These are phyloP conservation scores for Nyleta sp. DNA, from an alignment of 2,888 invertebrate genomes.

Conservation along the genomic window DNA sequence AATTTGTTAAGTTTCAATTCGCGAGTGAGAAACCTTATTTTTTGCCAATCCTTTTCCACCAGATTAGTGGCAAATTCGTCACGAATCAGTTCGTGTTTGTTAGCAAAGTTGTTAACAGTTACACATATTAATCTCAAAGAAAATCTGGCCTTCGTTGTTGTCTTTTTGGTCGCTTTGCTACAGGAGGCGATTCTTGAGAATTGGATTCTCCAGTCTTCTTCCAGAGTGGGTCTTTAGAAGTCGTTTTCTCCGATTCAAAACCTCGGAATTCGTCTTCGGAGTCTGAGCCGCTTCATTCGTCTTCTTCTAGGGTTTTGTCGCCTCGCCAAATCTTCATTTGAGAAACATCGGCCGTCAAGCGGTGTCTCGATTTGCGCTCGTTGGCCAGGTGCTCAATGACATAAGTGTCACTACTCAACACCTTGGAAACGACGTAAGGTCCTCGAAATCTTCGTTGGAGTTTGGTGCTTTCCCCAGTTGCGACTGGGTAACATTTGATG, in stretches of 20 bases:
- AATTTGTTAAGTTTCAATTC: too few relatives aligned
- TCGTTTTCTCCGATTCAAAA: background rate
- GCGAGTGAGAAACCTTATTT: too few relatives aligned
- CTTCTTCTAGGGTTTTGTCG: background rate
- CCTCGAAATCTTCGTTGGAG: constrained; percentile 18
- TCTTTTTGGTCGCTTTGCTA: too few relatives aligned
- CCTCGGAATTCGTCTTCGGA: constrained; percentile 4
- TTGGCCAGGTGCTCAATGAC: background rate
- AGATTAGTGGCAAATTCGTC: too few relatives aligned
- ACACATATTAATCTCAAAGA: too few relatives aligned
- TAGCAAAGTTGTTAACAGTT: too few relatives aligned
- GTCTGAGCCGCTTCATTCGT: background rate
- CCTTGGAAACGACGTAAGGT: constrained; percentile 6
- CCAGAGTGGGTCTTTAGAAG: too few relatives aligned
- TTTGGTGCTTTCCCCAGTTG: constrained; percentile 37
- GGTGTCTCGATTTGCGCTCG: background rate
- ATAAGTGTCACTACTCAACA: constrained; percentile 17
- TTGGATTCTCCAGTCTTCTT: too few relatives aligned
- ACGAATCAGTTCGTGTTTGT: too few relatives aligned
- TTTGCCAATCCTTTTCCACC: too few relatives aligned
- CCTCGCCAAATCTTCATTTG: constrained; percentile 46
- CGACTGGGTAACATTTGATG: background rate
- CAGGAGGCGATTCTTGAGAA: too few relatives aligned
- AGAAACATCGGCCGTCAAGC: constrained; percentile 33
- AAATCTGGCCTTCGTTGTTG: too few relatives aligned